phyloP scores from a whole-genome alignment of 2,888 invertebrate species.

The Aphidoletes aphidimyza region DNA sequence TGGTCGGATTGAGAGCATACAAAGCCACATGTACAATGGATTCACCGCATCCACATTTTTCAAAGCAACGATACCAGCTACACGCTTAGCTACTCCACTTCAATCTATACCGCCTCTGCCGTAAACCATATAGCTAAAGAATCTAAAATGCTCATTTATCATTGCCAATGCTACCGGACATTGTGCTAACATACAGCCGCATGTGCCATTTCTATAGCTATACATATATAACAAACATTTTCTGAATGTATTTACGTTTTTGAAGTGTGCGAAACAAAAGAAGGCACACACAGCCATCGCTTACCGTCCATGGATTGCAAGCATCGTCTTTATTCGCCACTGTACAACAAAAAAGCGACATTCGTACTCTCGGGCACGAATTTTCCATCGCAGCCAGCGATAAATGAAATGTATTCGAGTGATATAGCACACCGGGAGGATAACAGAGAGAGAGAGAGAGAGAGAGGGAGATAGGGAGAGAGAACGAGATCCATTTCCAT shows the following conservation, averaged over 20 bases:
- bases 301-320: background rate
- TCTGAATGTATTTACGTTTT: background rate
- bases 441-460: background rate
- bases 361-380: slow-evolving; percentile 23
- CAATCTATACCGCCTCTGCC: too few species aligned
- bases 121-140: slow-evolving; percentile 14
- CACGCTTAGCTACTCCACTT: too few species aligned
- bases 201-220: background rate
- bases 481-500: slow-evolving; percentile 36
- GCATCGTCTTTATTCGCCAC: background rate
- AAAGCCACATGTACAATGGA: slow-evolving; percentile 41
- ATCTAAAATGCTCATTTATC: slow-evolving; percentile 49
- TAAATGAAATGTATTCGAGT: slow-evolving; percentile 39
- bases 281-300: background rate
- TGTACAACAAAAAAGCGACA: background rate
- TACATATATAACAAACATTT: background rate
- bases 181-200: background rate
- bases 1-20: background rate
- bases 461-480: background rate
- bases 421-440: background rate
- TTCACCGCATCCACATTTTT: slow-evolving; percentile 49
- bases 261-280: slow-evolving; percentile 17
- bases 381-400: slow-evolving; percentile 35
- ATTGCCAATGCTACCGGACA: slow-evolving; percentile 49
- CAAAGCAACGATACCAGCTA: slow-evolving; percentile 5